Evolutionary conservation across 2,888 invertebrate species (phyloP), one percentile per base, ranked within the genome.

Genomic region (Ischnus inquisitorius): DNA sequence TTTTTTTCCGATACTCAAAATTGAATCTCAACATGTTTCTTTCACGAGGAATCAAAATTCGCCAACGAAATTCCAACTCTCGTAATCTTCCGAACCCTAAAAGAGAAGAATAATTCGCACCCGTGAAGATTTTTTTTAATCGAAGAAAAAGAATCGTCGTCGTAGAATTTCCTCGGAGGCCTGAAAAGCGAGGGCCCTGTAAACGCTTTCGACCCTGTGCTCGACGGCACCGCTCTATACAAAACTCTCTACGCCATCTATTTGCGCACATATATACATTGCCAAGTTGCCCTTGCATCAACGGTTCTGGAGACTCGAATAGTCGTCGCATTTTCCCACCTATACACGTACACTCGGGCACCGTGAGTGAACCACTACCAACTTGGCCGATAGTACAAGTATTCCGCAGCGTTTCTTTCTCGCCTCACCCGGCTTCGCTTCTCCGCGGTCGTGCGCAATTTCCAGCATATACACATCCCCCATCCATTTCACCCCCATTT

Each of bases 371-470:
- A 12, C 28, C 60, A 25, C 60, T 51, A 51, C 39, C 48, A 39
- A 39, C 54, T 57, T 51, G 4, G 14, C 48, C 48, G 25, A 4
- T 5, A 16, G 28, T 51, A n/a, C 12, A 41, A 57, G 19, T 43
- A 48, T 64, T 22, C 28, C 46, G 64, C 39, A 75, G 64, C 48
- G 34, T 75, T 34, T 64, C 48, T 48, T 34, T 48, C 62, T 74
- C 39, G 19, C 41, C 57, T 41, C 34, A 12, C 25, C 57, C 57
- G 22, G 64, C 64, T 60, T 62, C 16, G 46, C 1, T 6, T 4
- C 60, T 34, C 39, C 46, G 22, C n/a, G 6, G 39, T 25, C 19
- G 74, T 64, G 74, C 74, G 48, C 64, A 64, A 57, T 74, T 64
- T 48, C 48, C 46, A 74, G 60, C 62, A 48, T 48, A 64, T 43